Percentiles rank a stretch among this genome's conserved stretches.
These are phyloP conservation scores for Gymnobelideus leadbeateri DNA, from an alignment of 2,113 vertebrate species.

Conservation along the genomic window DNA sequence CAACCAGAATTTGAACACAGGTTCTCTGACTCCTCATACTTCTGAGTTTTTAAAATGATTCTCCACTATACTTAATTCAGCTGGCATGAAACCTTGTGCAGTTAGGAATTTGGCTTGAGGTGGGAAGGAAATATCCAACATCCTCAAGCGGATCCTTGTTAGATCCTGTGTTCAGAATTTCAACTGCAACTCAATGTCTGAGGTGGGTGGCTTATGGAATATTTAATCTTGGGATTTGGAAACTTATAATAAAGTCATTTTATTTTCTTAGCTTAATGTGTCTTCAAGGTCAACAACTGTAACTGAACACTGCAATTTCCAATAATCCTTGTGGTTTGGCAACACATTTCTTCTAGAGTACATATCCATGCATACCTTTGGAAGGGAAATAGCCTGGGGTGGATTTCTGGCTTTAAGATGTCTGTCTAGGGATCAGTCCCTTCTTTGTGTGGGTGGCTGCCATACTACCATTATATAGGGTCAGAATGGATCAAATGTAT, in stretches of 20 bases:
- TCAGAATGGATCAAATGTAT: constrained; percentile 18
- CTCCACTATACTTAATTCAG: not conserved
- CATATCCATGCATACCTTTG: not conserved
- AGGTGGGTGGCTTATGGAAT: constrained; percentile 25
- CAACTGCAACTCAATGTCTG: not conserved
- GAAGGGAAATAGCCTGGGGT: constrained; percentile 37
- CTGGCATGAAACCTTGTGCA: not conserved
- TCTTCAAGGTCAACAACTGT: constrained; percentile 42
- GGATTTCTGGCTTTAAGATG: constrained; percentile 15
- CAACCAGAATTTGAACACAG: not conserved
- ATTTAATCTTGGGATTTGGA: constrained; percentile 63
- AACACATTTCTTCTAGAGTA: constrained; percentile 38
- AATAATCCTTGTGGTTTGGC: constrained; percentile 29
- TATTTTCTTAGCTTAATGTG: constrained; percentile 42
- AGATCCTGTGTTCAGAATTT: constrained; percentile 26
- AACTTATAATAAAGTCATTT: constrained; percentile 54
- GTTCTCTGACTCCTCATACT: not conserved
- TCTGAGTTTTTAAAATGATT: not conserved
- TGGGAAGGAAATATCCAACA: constrained; percentile 22
- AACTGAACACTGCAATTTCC: constrained; percentile 40
- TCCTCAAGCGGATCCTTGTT: constrained; percentile 13
- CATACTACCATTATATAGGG: not conserved
- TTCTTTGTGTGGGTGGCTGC: not conserved
- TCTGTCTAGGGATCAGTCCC: constrained; percentile 33
- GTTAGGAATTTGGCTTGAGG: constrained; percentile 3